Evolutionary conservation across 1,140 invertebrate genomes (phyloP), one percentile per base, ranked within the genome.

Genomic region (Bombus pyrosoma): DNA sequence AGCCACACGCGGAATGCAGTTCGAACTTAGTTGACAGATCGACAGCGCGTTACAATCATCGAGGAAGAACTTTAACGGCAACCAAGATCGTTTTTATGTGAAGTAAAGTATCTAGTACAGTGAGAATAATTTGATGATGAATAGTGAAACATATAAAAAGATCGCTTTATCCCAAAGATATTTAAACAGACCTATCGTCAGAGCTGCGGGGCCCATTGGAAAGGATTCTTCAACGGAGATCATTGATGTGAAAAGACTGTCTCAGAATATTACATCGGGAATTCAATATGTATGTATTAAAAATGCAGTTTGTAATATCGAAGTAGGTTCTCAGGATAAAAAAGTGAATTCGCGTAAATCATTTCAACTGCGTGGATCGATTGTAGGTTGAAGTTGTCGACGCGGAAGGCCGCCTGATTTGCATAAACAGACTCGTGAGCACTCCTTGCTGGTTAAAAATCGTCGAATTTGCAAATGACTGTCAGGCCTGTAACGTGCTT

Each of bases 401-500:
- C 1, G 9, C 66, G 1, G 73, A 91, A 25, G 91, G 90, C 59
- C 87, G 83, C 15, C 85, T 94, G 0, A 83, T 86, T 39, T 92
- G 90, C 62, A 47, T 89, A 3, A 69, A 91, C 57, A 86, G 39
- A 32, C 43, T 74, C 1, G 78, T 92, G 2, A 91, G 79, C 32
- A 76, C 92, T 0, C 62, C 87, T 1, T 89, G 84, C 80, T 97
- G 96, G 96, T 83, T 96, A 12, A 95, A 94, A 83, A 87, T 94
- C 39, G 92, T 97, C 9, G 92, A 95, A 6, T 90, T 97, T 10
- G 96, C 97, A 2, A 95, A 96, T 62, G 97, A 98, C 92, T 96
- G 97, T 82, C 96, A 97, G 88, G 96, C 96, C 86, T 96, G 96
- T 87, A 97, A 97, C 90, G 94, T 97, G 10, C 92, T 96, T 41